Evolutionary conservation across 2,797 vertebrate genomes (phyloP).

Genomic region (Capromys pilorides): DNA sequence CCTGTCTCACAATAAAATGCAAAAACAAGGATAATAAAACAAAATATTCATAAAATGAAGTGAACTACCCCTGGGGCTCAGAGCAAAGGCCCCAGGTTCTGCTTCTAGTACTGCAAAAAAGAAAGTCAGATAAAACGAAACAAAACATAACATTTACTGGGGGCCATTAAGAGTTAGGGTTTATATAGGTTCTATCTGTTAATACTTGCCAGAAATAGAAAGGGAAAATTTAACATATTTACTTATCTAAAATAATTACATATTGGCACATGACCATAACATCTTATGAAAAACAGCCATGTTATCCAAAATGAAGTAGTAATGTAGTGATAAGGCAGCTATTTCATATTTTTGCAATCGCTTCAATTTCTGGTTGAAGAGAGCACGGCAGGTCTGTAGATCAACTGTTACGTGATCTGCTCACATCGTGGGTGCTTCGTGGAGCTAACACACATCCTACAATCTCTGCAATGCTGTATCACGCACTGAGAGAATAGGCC

Average conservation of each 20-base stretch:
- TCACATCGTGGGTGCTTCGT: background rate
- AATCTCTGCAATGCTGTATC: background rate
- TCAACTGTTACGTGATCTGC: background rate
- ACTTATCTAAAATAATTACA: constrained; percentile 9
- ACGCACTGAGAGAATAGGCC: background rate
- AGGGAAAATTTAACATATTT: background rate
- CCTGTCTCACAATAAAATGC: background rate
- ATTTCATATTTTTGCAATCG: constrained; percentile 27
- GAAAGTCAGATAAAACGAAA: background rate
- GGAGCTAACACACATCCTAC: background rate
- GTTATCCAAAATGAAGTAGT: background rate
- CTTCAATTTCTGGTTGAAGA: background rate
- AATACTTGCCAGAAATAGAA: constrained; percentile 32
- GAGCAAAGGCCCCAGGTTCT: background rate
- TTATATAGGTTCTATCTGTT: background rate
- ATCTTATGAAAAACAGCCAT: constrained; percentile 21
- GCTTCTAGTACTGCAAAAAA: background rate
- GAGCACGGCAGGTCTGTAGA: background rate
- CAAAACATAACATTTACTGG: background rate
- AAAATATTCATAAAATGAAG: background rate
- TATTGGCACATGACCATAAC: background rate
- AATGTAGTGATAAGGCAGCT: background rate
- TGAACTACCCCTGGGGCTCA: too few species aligned
- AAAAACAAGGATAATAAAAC: background rate
- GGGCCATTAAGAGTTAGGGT: background rate